phyloP scores from a whole-genome alignment of 2,113 vertebrate species.

The Zosterops borbonicus region DNA sequence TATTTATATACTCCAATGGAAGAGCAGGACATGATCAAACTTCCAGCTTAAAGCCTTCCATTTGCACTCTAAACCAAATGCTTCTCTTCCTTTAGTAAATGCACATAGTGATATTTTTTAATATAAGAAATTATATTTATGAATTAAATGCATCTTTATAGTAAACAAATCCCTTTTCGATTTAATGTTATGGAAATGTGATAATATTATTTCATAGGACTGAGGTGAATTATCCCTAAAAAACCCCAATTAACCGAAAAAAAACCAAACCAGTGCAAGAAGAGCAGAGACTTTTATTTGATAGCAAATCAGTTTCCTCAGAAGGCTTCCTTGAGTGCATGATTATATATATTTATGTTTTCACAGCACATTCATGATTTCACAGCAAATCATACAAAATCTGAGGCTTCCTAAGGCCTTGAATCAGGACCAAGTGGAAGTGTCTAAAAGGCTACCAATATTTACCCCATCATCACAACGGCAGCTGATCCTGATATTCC shows the following conservation, averaged over 20 bases:
- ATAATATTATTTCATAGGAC: neutral
- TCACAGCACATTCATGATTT: neutral
- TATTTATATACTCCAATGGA: neutral
- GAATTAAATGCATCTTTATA: neutral
- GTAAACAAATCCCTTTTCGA: neutral
- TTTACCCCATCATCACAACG: neutral
- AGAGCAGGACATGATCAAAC: neutral
- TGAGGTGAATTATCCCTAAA: neutral
- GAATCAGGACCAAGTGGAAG: neutral
- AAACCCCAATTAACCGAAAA: neutral
- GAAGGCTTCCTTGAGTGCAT: neutral
- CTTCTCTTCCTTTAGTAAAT: neutral
- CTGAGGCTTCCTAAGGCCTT: neutral
- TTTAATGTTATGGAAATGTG: neutral
- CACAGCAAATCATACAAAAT: neutral
- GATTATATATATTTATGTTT: neutral
- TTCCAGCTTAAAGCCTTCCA: neutral
- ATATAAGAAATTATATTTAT: neutral
- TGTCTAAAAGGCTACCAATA: neutral
- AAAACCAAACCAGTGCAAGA: neutral
- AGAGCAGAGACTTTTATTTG: neutral
- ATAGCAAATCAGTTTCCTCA: neutral
- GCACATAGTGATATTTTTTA: neutral
- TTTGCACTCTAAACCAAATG: neutral
- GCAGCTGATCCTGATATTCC: neutral